Evolutionary conservation across 64 coral and sea anemone species (phyloP).

Genomic region (Montipora sp.): DNA sequence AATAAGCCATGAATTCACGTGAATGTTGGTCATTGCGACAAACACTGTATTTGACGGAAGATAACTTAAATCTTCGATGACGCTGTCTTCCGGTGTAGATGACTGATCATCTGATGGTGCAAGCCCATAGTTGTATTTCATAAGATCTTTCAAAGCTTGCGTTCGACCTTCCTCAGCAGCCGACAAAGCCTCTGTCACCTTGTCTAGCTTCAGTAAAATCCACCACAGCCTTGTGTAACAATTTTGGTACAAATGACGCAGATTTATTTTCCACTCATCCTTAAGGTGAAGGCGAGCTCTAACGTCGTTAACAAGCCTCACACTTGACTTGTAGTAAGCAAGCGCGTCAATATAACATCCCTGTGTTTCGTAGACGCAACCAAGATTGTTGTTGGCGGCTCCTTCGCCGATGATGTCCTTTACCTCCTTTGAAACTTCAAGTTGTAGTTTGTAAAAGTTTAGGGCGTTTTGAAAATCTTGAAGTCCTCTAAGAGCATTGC

Average conservation of each 20-base stretch:
- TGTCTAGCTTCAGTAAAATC: background rate
- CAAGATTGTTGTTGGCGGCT: slow-evolving; percentile 3
- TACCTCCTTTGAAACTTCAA: background rate
- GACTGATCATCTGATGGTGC: background rate
- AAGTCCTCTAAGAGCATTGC: background rate
- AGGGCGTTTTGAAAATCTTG: background rate
- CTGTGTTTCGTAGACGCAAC: background rate
- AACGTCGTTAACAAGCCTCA: background rate
- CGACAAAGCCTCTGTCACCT: background rate
- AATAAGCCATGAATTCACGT: background rate
- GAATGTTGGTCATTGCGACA: background rate
- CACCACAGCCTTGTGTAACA: background rate
- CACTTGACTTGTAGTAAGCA: background rate
- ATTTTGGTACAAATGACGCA: background rate
- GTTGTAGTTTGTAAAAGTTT: slow-evolving; percentile 7
- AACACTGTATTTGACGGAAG: background rate
- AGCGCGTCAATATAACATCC: background rate
- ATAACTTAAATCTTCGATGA: background rate
- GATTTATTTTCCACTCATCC: background rate
- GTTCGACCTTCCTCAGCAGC: slow-evolving; percentile 13
- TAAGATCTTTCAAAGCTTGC: slow-evolving; percentile 8
- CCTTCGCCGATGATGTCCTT: slow-evolving; percentile 4
- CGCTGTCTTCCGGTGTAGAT: background rate
- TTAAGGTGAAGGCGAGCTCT: background rate
- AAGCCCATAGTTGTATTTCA: background rate